Conservation (phyloP, 2,888 invertebrate genomes). For the Mesochorus sp. region DNA sequence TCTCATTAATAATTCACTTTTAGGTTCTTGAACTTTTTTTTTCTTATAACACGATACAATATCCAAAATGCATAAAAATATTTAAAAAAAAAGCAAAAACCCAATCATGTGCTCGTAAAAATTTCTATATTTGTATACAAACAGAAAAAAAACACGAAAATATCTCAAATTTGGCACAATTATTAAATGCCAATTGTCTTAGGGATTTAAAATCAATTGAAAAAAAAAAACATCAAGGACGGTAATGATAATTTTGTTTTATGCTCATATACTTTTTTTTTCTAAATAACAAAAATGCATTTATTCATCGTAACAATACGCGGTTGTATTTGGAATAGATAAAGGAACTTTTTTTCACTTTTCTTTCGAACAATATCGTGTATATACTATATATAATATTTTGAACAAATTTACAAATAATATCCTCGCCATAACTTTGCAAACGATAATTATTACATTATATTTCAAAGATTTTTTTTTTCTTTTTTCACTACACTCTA, state of each 20-base stretch:
- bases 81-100: no score
- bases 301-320: conserved; percentile 57
- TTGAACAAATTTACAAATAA: conserved; percentile 34
- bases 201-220: not conserved
- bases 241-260: no score
- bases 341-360: conserved; percentile 32
- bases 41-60: no score
- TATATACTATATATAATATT: conserved; percentile 50
- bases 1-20: no score
- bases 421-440: conserved; percentile 34
- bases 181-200: not conserved
- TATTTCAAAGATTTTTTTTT: conserved; percentile 54
- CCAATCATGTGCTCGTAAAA: no score
- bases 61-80: no score
- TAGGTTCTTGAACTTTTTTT: no score
- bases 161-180: not conserved
- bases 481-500: conserved; percentile 50
- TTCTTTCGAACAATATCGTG: conserved; percentile 44
- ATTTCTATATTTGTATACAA: no score
- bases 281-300: conserved; percentile 58
- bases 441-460: conserved; percentile 48
- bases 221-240: no score
- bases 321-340: conserved; percentile 48
- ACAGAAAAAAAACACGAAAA: no score
- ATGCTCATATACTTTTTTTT: conserved; percentile 8